Percentiles rank a stretch among this genome's conserved stretches.
These are phyloP conservation scores for Mesorhabditis spiculigera DNA, from an alignment of 2,888 invertebrate species.

Conservation along the genomic window DNA sequence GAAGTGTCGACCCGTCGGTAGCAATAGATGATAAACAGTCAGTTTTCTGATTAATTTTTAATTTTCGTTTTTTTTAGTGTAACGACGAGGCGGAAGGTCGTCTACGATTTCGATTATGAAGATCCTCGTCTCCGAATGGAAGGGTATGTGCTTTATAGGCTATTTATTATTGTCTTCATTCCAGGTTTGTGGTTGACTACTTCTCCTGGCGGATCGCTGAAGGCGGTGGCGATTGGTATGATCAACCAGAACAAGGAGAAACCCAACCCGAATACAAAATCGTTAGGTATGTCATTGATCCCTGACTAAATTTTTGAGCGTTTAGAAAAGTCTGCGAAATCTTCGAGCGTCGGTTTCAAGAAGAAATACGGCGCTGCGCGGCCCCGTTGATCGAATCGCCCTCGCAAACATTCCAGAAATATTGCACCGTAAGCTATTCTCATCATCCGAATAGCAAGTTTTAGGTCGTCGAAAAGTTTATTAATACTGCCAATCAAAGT, in stretches of 20 bases:
- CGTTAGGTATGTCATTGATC: conserved; percentile 17
- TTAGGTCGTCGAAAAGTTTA: neutral
- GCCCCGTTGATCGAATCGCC: no score
- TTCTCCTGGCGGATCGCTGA: conserved; percentile 24
- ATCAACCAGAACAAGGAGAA: conserved; percentile 25
- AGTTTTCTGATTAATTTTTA: neutral
- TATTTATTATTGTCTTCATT: neutral
- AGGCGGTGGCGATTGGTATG: conserved; percentile 29
- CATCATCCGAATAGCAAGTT: neutral
- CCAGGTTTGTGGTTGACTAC: conserved; percentile 23
- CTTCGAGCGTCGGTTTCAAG: no score
- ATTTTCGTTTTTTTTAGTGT: neutral
- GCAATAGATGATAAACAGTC: neutral
- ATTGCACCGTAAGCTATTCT: no score
- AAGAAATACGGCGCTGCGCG: no score
- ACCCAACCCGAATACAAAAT: conserved; percentile 29
- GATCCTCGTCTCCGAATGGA: conserved; percentile 30
- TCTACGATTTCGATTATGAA: conserved; percentile 28
- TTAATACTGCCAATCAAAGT: neutral
- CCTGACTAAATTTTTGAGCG: no score
- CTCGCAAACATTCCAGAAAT: no score
- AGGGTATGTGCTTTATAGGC: conserved; percentile 29
- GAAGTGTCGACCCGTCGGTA: neutral
- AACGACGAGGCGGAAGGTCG: neutral
- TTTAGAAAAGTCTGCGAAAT: no score